phyloP scores from a whole-genome alignment of 2,888 invertebrate species.

The Brachylomia viminalis region DNA sequence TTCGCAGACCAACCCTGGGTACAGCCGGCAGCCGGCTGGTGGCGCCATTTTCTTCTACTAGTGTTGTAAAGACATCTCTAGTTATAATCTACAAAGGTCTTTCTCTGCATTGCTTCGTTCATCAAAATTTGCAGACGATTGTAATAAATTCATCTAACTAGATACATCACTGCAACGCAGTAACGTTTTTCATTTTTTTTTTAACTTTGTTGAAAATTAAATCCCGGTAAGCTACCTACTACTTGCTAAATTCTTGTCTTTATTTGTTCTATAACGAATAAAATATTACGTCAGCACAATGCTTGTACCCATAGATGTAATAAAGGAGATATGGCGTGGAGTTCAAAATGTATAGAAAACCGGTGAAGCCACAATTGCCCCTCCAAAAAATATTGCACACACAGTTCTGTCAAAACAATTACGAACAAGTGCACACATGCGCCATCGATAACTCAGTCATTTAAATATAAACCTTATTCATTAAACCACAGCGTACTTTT shows the following conservation, averaged over 20 bases:
- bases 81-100: background rate
- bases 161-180: background rate
- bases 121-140: constrained; percentile 12
- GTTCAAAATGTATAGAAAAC: too few relatives aligned
- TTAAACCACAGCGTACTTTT: too few relatives aligned
- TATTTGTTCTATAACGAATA: background rate
- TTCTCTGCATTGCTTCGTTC: background rate
- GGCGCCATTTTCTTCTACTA: constrained; percentile 93
- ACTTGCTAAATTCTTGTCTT: background rate
- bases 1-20: constrained; percentile 95
- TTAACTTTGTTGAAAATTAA: background rate
- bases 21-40: constrained; percentile 94
- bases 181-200: background rate
- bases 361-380: too few relatives aligned
- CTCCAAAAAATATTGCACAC: too few relatives aligned
- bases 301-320: too few relatives aligned
- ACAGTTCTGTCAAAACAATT: too few relatives aligned
- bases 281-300: background rate
- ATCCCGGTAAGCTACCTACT: background rate
- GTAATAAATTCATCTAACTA: background rate
- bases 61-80: background rate
- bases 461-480: too few relatives aligned
- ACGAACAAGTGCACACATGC: too few relatives aligned
- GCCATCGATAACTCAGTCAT: too few relatives aligned
- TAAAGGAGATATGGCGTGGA: too few relatives aligned